Evolutionary conservation across 2,888 invertebrate species (phyloP), one percentile per base, ranked within the genome.

Genomic region (Electrophaes corylata): DNA sequence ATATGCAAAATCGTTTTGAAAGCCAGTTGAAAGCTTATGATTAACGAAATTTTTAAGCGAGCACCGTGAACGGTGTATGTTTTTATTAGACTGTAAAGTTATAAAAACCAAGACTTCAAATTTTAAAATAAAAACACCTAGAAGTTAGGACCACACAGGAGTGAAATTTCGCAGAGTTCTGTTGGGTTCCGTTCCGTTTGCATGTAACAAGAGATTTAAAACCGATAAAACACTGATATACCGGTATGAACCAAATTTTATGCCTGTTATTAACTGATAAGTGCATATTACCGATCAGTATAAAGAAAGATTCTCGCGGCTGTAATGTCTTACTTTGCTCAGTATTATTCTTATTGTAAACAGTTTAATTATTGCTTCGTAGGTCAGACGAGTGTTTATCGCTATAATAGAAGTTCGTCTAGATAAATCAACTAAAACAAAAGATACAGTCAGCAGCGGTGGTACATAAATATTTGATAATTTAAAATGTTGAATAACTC

Each of bases 21-120:
- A 84, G 76, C 69, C 67, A 75, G 77, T 81, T 83, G 82, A 86
- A 86, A 86, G 86, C 81, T 81, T 79, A 80, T 81, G 79, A 85
- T 87, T 86, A 84, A 81, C 83, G 78, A 75, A 66, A 81, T 78
- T 79, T 77, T 75, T 68, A 71, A 70, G 68, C 75, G 73, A 75
- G 75, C 70, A 71, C 71, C 67, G 73, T 65, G 79, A 73, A 76
- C 73, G 72, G 74, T 81, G 78, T 78, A 69, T 79, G 79, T 83
- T 81, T 84, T 84, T 82, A 73, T 76, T 75, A 72, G 72, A 67
- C 69, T 65, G 65, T 66, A 71, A 66, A 60, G 65, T 66, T 67
- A 71, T 81, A 84, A 85, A 85, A 83, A 78, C 61, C 70, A 74
- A 73, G 70, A 71, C 71, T 72, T 75, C 71, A 47, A 26, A 16